These are phyloP conservation scores for Haliclystus octoradiatus DNA, from an alignment of 30 jellyfish, hydroid and myxozoan species.

Conservation along the genomic window DNA sequence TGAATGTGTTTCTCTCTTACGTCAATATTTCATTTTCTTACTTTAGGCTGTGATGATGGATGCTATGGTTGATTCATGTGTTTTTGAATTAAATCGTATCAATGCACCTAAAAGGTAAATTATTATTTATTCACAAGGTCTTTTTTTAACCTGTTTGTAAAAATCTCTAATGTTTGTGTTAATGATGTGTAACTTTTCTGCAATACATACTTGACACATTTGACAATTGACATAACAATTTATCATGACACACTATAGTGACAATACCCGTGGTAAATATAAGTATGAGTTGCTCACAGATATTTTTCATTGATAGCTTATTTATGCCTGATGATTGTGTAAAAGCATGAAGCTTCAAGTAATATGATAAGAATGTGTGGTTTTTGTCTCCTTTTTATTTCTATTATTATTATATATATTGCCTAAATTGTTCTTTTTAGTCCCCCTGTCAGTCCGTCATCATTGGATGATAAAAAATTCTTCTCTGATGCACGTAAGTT, in stretches of 20 bases:
- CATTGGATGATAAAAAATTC: not conserved
- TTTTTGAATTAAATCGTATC: constrained; percentile 67
- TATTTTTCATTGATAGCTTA: too few species aligned
- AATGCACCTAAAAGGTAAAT: constrained; percentile 85
- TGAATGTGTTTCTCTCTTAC: not conserved
- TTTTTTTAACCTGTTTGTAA: too few species aligned
- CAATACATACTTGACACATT: not conserved
- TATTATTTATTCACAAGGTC: too few species aligned
- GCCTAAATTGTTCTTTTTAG: not conserved
- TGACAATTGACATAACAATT: too few species aligned
- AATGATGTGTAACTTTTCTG: not conserved
- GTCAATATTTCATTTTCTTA: not conserved
- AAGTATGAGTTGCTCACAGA: too few species aligned
- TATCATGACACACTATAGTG: too few species aligned
- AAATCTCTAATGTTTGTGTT: not conserved
- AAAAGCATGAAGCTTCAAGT: too few species aligned
- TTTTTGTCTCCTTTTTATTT: not conserved
- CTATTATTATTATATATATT: too few species aligned
- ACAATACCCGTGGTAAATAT: too few species aligned
- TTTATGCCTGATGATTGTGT: too few species aligned
- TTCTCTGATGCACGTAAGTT: not conserved
- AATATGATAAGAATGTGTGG: too few species aligned
- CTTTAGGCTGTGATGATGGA: constrained; percentile 96
- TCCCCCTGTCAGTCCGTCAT: not conserved
- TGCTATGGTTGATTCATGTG: constrained; percentile 95